Base-by-base conservation (phyloP, 2,113 vertebrate genomes). In the Melanotaenia duboulayi region DNA sequence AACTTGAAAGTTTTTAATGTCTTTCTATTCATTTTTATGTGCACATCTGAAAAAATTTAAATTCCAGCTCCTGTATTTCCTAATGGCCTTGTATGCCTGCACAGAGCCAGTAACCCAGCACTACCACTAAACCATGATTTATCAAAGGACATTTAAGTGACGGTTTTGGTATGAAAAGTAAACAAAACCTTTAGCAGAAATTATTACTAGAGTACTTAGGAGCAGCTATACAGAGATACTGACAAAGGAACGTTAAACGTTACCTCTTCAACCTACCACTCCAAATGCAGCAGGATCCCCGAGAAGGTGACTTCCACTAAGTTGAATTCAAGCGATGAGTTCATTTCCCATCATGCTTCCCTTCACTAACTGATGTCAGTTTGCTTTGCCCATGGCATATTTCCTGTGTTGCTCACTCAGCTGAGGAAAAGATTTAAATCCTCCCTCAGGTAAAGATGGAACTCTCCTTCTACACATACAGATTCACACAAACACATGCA, bases 401-500 rank as follows among this genome's bases (percentile, higher is more conserved):
- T 70, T 72, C 50, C 71, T 67, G 22, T 16, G 11, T 55, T 24
- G 67, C 71, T 81, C 1, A 2, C 25, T 82, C 84, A 81, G 19
- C 60, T 83, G 74, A 49, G 16, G 52, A 74, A 62, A 75, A 56
- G 50, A 65, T 35, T 78, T 62, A 72, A 74, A 68, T 67, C 42
- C 14, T 55, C 8, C 82, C 82, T 78, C 57, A 62, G 82, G 86
- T 87, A 60, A 72, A 56, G 59, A 83, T 67, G 32, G 32, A 35
- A 7, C 32, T 1, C 32, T 35, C 8, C 32, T 9, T 9, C 9
- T 50, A 35, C 17, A 35, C 4, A 12, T 32, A 66, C 66, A 67
- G 48, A 57, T 46, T 65, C 39, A 64, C 55, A 65, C 50, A 59
- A 49, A 70, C 71, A 64, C 8, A 51, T 39, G 58, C 24, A 24